Evolutionary conservation across 1,140 invertebrate genomes (phyloP).

Genomic region (Chrysomallon squamiferum): DNA sequence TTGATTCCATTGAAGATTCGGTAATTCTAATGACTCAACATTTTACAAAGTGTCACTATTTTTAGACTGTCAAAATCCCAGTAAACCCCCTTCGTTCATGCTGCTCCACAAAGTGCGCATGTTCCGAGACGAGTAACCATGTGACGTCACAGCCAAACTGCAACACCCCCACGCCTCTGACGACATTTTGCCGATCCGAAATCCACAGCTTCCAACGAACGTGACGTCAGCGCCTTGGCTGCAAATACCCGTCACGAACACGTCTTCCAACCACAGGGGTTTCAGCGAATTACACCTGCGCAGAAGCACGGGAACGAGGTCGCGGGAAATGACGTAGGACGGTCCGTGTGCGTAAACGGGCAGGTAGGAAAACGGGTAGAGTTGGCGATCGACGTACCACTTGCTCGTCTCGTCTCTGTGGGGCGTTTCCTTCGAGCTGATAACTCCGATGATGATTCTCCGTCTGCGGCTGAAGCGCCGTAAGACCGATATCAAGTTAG

Average conservation of each 20-base stretch:
- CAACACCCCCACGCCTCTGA: background rate
- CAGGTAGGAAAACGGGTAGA: background rate
- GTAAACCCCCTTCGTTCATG: background rate
- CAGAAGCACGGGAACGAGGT: background rate
- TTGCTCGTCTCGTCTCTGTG: background rate
- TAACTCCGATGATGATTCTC: background rate
- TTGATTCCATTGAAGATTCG: no score
- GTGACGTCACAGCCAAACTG: background rate
- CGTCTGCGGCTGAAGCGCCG: no score
- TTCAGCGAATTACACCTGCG: background rate
- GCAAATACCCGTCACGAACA: conserved; percentile 2
- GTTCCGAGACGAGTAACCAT: background rate
- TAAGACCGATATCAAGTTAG: background rate
- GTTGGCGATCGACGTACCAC: background rate
- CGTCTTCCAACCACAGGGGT: background rate
- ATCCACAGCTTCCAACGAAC: background rate
- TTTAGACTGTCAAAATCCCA: background rate
- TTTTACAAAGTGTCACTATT: no score
- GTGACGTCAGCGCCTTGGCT: background rate
- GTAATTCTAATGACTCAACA: no score
- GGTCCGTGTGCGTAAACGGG: background rate
- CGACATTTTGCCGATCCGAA: background rate
- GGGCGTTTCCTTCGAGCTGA: background rate
- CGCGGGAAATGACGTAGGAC: background rate
- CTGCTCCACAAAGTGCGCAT: background rate